Percentiles rank a stretch among this genome's conserved stretches.
These are phyloP conservation scores for Corythaixoides concolor DNA, from an alignment of 2,113 vertebrate species.

Conservation along the genomic window DNA sequence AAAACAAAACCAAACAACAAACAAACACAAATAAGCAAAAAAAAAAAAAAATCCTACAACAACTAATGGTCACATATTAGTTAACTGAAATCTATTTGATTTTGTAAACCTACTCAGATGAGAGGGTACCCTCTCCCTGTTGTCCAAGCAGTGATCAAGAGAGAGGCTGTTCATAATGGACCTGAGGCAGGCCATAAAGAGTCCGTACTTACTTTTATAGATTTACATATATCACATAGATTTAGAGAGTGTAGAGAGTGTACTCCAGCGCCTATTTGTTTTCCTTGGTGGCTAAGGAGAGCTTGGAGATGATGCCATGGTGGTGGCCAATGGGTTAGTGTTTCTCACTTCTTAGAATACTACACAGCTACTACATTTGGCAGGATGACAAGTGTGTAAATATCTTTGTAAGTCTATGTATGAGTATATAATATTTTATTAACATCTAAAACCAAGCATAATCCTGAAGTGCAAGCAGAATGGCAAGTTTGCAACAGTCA, in stretches of 20 bases:
- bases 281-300: neutral
- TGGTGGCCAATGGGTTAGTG: neutral
- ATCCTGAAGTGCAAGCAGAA: neutral
- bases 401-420: neutral
- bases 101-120: neutral
- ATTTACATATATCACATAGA: neutral
- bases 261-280: neutral
- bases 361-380: neutral
- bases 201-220: neutral
- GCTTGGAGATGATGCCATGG: neutral
- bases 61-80: neutral
- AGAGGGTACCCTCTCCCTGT: neutral
- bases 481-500: neutral
- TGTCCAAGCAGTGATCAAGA: neutral
- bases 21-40: neutral
- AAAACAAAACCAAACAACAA: neutral
- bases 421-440: neutral
- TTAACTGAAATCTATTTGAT: neutral
- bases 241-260: neutral
- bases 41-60: neutral
- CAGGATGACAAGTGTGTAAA: neutral
- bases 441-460: neutral
- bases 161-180: neutral
- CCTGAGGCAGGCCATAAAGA: neutral
- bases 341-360: neutral